Evolutionary conservation across 2,797 vertebrate genomes (phyloP), one percentile per base, ranked within the genome.

Genomic region (Sebastes nivosus): DNA sequence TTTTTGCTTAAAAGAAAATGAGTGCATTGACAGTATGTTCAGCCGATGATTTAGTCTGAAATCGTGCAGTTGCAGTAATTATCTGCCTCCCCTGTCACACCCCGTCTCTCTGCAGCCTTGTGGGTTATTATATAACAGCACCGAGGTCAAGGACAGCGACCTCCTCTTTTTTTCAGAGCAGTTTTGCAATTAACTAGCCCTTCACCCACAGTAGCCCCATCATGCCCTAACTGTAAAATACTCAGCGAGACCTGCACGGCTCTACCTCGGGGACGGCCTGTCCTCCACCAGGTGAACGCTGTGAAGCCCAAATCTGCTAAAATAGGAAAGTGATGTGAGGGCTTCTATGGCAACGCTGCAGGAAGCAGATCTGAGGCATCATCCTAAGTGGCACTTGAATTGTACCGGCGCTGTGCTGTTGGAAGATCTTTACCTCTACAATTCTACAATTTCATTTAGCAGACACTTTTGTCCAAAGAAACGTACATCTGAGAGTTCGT

Each of bases 51-150:
- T 71, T 60, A 20, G 42, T 67, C 20, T 50, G 11, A 67, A 63
- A 27, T 12, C 1, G 14, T 59, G 71, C 5, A 72, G 71, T 55
- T 57, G 42, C 59, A 72, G 36, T 82, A 75, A 80, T 80, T 52
- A 75, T 3, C 25, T 52, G 55, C 64, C 57, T 72, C 52, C 58
- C 29, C 29, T 46, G 42, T 46, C 42, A 46, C 42, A 46, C 10
- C 9, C 63, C 54, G 16, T 52, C 38, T 42, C 52, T 50, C 64
- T 80, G 79, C 74, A 72, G 63, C 46, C 20, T 27, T 67, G 72
- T 50, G 42, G 34, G 18, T 52, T 36, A 52, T 80, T 73, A 70
- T n/a, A 8, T 70, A 82, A 85, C 74, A 13, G 27, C 67, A n/a
- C 73, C 0, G 36, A 75, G 81, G 76, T 80, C 70, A 69, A 80